Evolutionary conservation across 1,140 invertebrate species (phyloP).

Genomic region (Apolygus lucorum): DNA sequence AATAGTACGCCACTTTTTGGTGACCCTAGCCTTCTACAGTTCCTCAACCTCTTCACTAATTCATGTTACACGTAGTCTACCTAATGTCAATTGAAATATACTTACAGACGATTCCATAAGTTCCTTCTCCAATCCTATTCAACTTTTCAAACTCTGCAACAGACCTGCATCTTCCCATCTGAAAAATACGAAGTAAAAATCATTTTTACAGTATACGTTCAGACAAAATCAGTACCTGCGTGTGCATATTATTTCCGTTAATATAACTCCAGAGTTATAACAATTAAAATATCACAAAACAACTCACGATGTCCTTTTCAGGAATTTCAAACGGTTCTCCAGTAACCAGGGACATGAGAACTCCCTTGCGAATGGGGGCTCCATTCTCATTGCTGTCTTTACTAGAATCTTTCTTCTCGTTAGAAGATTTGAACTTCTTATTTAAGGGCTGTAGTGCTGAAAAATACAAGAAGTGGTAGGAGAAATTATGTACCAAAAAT

Average conservation of each 20-base stretch:
- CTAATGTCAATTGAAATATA: too few species aligned
- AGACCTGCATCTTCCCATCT: slow-evolving; percentile 84
- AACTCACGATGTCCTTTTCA: slow-evolving; percentile 65
- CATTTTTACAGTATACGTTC: too few species aligned
- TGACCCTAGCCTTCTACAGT: too few species aligned
- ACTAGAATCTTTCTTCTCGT: slow-evolving; percentile 23
- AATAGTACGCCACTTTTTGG: too few species aligned
- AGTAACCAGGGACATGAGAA: slow-evolving; percentile 69
- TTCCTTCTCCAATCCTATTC: slow-evolving; percentile 93
- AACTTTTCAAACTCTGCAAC: slow-evolving; percentile 96
- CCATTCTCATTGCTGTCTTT: slow-evolving; percentile 35
- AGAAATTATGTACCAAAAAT: background rate
- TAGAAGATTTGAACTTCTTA: slow-evolving; percentile 8
- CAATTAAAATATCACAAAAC: background rate
- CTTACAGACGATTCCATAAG: slow-evolving; percentile 95
- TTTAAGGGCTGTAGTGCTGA: background rate
- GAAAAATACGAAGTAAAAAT: slow-evolving; percentile 39
- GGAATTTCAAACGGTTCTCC: slow-evolving; percentile 75
- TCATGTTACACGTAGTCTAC: too few species aligned
- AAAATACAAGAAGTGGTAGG: background rate
- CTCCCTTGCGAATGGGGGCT: slow-evolving; percentile 63
- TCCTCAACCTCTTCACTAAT: too few species aligned
- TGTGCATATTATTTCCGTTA: too few species aligned
- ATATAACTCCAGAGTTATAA: too few species aligned
- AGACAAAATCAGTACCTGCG: too few species aligned